These are phyloP conservation scores for Drosophila busckii DNA, from an alignment of 1,140 invertebrate genomes.

Conservation along the genomic window DNA sequence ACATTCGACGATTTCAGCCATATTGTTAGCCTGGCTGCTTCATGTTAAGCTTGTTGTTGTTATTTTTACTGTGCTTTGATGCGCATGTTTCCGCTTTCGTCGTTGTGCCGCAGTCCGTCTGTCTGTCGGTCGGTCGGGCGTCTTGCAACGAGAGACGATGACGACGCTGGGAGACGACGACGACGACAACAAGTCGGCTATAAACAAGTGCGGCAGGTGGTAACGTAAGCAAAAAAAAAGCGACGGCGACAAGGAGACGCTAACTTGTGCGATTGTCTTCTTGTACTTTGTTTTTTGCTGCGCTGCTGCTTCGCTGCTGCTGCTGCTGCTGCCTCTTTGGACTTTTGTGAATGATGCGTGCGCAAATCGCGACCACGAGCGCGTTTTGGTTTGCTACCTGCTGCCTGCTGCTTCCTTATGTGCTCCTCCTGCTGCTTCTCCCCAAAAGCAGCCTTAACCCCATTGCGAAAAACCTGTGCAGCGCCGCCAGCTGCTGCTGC, in stretches of 20 bases:
- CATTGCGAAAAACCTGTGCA: no score
- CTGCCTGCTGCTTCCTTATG: conserved; percentile 2
- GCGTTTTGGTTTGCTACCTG: conserved; percentile 23
- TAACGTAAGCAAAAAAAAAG: conserved; percentile 2
- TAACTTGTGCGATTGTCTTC: neutral
- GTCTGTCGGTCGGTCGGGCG: neutral
- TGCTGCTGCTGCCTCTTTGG: neutral
- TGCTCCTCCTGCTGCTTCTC: neutral
- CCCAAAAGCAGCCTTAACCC: neutral
- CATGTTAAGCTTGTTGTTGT: neutral
- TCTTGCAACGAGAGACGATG: conserved; percentile 14
- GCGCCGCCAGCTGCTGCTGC: conserved; percentile 1
- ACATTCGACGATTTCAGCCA: conserved; percentile 31
- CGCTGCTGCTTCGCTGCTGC: neutral
- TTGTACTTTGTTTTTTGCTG: no score
- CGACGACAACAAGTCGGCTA: conserved; percentile 35
- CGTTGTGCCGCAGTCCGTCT: conserved; percentile 7
- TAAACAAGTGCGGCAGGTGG: conserved; percentile 42
- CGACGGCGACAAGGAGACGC: neutral
- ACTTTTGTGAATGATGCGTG: conserved; percentile 28
- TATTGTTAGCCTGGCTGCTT: conserved; percentile 9
- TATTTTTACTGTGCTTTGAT: conserved; percentile 13
- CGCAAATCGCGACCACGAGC: conserved; percentile 22
- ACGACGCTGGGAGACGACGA: no score
- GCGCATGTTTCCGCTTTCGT: conserved; percentile 39